Evolutionary conservation across 2,113 vertebrate genomes (phyloP).

Genomic region (Burhinus oedicnemus): DNA sequence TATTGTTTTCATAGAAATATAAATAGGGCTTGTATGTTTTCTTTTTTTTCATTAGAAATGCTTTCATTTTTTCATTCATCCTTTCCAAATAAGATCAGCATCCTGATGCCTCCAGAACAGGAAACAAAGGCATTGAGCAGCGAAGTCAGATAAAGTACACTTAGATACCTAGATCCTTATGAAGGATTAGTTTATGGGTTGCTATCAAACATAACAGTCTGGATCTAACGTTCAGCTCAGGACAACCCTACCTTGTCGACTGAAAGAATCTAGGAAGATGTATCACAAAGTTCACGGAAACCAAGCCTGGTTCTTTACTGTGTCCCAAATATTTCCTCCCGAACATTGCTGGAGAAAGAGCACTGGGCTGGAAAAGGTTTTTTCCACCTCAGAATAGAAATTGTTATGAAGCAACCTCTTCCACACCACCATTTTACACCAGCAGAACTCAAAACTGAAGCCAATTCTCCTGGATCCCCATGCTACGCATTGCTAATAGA

Average conservation of each 20-base stretch:
- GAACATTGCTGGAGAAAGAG: neutral
- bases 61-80: neutral
- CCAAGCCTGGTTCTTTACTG: neutral
- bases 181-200: neutral
- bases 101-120: neutral
- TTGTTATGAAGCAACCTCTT: neutral
- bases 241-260: neutral
- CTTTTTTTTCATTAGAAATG: neutral
- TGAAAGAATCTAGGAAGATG: neutral
- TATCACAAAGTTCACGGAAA: neutral
- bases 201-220: neutral
- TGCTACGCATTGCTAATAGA: too few relatives aligned
- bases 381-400: neutral
- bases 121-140: neutral
- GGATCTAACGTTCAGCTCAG: neutral
- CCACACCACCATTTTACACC: neutral
- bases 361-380: neutral
- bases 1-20: neutral
- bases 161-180: neutral
- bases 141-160: neutral
- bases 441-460: neutral
- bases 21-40: accelerated
- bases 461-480: too few relatives aligned
- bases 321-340: neutral
- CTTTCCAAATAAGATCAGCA: neutral